Evolutionary conservation across 2,888 invertebrate species (phyloP), one percentile per base, ranked within the genome.

Genomic region (Phanerotoma sp.): DNA sequence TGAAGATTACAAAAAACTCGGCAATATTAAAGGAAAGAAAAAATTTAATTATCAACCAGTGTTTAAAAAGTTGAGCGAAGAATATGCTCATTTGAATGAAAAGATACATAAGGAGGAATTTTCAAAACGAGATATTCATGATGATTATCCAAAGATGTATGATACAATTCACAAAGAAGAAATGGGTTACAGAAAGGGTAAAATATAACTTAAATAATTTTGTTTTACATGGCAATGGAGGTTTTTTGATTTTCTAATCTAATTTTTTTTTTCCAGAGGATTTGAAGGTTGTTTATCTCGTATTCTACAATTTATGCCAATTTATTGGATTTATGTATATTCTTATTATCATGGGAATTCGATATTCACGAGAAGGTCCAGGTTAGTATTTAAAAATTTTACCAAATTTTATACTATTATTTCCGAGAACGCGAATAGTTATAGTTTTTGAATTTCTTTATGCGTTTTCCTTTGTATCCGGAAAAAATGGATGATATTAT

Each of bases 251-350:
- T 40, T 40, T 25, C 30, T 37, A 16, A 44, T 50, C 16, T 25
- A 47, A 45, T 30, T 22, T 40, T 41, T 15, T 30, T 80, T 60
- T 80, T 81, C 7, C 81, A 91, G 91, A 88, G 75, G 89, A 88
- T 72, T 79, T 87, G 38, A 88, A 87, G 70, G 91, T 89, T 68
- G 89, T 91, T 0, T 96, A 96, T 77, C 79, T 96, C 58, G 83
- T 91, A 42, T 79, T 93, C 51, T 96, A 96, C 81, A 96, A 96
- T 77, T 78, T 95, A 62, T 89, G 89, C 74, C 95, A 95, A 84
- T 91, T 91, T 71, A 82, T 93, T 54, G 93, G 93, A 4, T 96
- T 86, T 75, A 79, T 85, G 46, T 95, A 92, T 70, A 81, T 95
- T 4, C 74, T 91, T 16, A 72, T 82, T 1, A 88, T 91, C 3